phyloP scores from a whole-genome alignment of 2,888 invertebrate species.

The Lomographa bimaculata region DNA sequence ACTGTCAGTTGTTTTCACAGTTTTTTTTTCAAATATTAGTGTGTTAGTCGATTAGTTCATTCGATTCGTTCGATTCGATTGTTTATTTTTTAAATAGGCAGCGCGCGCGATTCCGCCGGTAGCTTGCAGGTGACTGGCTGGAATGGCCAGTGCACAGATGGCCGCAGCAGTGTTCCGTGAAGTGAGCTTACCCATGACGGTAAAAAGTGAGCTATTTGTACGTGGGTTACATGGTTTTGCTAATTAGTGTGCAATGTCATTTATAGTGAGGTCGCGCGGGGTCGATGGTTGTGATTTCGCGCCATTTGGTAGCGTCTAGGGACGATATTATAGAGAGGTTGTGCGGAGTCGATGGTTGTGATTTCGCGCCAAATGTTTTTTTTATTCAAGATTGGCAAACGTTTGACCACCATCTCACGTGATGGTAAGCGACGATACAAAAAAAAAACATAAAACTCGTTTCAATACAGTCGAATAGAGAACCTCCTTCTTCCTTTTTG shows the following conservation, averaged over 20 bases:
- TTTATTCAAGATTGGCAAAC: too few relatives aligned
- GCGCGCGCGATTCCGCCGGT: slow-evolving; percentile 64
- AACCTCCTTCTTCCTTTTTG: too few relatives aligned
- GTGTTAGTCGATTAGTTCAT: slow-evolving; percentile 57
- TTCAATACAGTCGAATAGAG: too few relatives aligned
- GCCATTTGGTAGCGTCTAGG: too few relatives aligned
- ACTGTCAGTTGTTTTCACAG: slow-evolving; percentile 37
- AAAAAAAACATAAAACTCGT: too few relatives aligned
- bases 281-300: neutral
- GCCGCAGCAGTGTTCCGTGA: slow-evolving; percentile 18
- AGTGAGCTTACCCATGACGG: slow-evolving; percentile 62
- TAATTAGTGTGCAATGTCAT: slow-evolving; percentile 14
- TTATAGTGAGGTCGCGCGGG: neutral
- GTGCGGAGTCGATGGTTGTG: too few relatives aligned
- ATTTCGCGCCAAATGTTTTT: too few relatives aligned
- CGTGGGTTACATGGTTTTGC: slow-evolving; percentile 49
- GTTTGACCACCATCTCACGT: too few relatives aligned
- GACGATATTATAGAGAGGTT: too few relatives aligned
- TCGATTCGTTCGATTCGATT: slow-evolving; percentile 53
- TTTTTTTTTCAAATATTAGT: slow-evolving; percentile 50
- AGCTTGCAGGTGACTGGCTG: slow-evolving; percentile 54
- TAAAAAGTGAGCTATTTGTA: slow-evolving; percentile 52
- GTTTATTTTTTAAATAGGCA: slow-evolving; percentile 43
- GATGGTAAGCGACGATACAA: too few relatives aligned
- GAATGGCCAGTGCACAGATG: slow-evolving; percentile 11